Evolutionary conservation across 2,888 invertebrate species (phyloP).

Genomic region (Tenthredo amoena): DNA sequence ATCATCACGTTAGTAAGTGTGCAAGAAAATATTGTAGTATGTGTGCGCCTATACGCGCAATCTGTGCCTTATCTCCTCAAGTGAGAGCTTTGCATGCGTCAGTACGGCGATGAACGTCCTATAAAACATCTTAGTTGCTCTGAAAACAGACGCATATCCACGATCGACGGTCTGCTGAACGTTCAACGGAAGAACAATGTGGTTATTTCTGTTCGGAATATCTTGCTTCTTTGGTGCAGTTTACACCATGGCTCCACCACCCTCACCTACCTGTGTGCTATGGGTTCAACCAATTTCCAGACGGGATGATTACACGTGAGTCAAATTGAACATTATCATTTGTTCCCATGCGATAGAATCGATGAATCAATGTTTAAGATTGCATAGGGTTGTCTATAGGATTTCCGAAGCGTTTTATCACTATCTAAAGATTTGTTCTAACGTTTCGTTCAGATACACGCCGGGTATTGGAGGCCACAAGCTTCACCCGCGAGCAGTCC

Average conservation of each 20-base stretch:
- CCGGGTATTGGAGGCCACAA: constrained; percentile 65
- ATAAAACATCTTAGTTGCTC: not conserved
- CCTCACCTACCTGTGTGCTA: not conserved
- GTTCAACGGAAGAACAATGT: not conserved
- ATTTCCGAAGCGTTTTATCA: not conserved
- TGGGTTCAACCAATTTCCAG: not conserved
- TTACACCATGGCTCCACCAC: not conserved
- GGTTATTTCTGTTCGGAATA: constrained; percentile 6
- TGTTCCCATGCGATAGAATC: not conserved
- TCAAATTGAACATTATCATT: not conserved
- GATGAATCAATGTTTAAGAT: not conserved
- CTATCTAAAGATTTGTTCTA: not conserved
- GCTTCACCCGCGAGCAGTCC: constrained; percentile 73
- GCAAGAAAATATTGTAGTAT: not conserved
- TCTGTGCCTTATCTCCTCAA: not conserved
- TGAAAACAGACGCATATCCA: not conserved
- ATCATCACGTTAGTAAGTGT: not conserved
- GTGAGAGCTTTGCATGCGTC: not conserved
- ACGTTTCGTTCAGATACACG: not conserved
- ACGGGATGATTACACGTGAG: constrained; percentile 17
- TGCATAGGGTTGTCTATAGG: no score
- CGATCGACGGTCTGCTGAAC: not conserved
- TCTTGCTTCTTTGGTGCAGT: not conserved
- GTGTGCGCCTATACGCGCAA: not conserved
- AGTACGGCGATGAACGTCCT: not conserved